Percentiles rank a stretch among this genome's conserved stretches.
Conservation (phyloP, 2,888 invertebrate species). For the Drosophila sordidapex region DNA sequence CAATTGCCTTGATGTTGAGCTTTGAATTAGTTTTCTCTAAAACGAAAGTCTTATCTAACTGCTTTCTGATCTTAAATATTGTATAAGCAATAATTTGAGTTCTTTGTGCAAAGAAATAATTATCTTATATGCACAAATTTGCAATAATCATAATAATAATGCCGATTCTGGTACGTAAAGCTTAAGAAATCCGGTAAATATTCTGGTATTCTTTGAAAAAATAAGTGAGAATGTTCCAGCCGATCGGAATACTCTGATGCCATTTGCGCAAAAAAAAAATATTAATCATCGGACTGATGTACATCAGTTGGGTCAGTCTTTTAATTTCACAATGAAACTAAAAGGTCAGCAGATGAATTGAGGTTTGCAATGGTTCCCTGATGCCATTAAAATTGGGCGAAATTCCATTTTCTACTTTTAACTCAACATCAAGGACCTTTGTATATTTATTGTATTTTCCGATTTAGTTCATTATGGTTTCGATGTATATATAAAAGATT, state of each 20-base stretch:
- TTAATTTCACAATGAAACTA: background rate
- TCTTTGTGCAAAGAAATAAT: background rate
- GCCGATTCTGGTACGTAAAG: background rate
- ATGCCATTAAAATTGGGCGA: background rate
- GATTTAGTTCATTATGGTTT: slow-evolving; percentile 26
- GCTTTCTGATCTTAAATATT: background rate
- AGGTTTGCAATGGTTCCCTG: background rate
- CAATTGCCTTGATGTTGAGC: slow-evolving; percentile 29
- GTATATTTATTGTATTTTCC: slow-evolving; percentile 29
- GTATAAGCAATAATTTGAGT: background rate
- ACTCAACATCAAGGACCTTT: slow-evolving; percentile 31
- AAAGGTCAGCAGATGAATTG: background rate
- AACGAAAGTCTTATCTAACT: background rate
- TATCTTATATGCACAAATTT: background rate
- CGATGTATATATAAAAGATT: slow-evolving; percentile 62
- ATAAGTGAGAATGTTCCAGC: background rate
- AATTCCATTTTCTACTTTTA: background rate
- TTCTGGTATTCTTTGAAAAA: background rate
- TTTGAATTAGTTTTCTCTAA: background rate
- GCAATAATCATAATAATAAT: too few species aligned
- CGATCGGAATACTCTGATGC: background rate
- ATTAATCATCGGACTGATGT: background rate
- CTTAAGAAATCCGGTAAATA: background rate
- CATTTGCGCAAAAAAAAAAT: background rate
- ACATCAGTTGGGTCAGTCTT: background rate